Evolutionary conservation across 2,113 vertebrate genomes (phyloP), one percentile per base, ranked within the genome.

Genomic region (Podarcis raffonei): DNA sequence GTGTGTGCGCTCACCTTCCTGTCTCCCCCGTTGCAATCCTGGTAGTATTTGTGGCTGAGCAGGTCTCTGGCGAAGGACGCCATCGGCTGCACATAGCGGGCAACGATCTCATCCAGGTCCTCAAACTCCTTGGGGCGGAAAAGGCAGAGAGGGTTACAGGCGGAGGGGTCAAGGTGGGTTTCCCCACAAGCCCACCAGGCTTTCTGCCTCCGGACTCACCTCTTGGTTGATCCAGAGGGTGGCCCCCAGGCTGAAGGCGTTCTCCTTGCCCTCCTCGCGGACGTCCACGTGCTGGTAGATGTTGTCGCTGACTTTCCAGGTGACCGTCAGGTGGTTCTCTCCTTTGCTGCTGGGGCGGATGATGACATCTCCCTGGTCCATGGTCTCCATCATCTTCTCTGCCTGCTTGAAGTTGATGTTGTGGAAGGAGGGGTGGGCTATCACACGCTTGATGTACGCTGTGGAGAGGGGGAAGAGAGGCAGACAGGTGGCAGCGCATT

Each of bases 401-500:
- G 99, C 99, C 97, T 99, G 98, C 96, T 99, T 99, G 95, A 99
- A 99, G 96, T 99, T 99, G 87, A 99, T 99, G 93, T 99, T 99
- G 97, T 99, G 98, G 97, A 99, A 99, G 92, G 99, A 99, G 0
- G 99, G 99, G 90, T 99, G 99, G 92, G 98, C 99, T 30, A 99
- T 99, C 79, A 99, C 99, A 79, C 99, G 97, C 94, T 99, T 99
- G 95, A 99, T 99, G 89, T 99, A 99, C 0, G 98, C 99, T 99
- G 92, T 22, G 74, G 86, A 83, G 27, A 39, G 37, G 32, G 16
- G 83, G 30, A 37, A 32, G 27, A 39, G 48, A 89, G 35, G 91
- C 76, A 88, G 91, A 80, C 0, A 22, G 32, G 89, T 42, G 9
- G 48, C 48, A 12, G 48, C 48, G 48, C 48, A 11, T 2, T 53